phyloP scores from a whole-genome alignment of 2,113 vertebrate species.

The Xiphophorus maculatus region DNA sequence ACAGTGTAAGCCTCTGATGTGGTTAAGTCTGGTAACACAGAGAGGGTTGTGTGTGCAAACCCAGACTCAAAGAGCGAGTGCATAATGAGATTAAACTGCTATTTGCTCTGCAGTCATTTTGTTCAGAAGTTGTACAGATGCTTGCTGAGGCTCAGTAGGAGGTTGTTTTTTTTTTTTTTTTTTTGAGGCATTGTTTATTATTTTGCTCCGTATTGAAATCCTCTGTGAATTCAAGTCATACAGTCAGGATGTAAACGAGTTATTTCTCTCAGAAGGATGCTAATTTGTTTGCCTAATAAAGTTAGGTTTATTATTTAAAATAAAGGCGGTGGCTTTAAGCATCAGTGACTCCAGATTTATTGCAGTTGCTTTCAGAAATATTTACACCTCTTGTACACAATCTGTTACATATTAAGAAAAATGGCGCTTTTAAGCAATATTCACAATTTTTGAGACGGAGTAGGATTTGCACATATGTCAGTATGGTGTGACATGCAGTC shows the following conservation, averaged over 20 bases:
- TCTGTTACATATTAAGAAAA: background rate
- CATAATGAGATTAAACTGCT: conserved; percentile 58
- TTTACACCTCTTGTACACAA: background rate
- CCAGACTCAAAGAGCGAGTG: conserved; percentile 35
- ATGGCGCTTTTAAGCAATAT: too few relatives aligned
- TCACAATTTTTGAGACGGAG: background rate
- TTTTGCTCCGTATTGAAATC: conserved; percentile 20
- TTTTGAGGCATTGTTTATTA: conserved; percentile 22
- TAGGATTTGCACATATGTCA: background rate
- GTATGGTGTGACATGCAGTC: background rate
- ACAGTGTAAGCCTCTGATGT: conserved; percentile 39
- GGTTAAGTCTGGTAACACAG: conserved; percentile 18
- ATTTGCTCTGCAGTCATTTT: conserved; percentile 57
- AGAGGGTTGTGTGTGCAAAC: conserved; percentile 23
- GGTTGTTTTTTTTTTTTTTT: conserved; percentile 4
- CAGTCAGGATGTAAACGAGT: background rate
- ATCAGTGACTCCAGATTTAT: background rate
- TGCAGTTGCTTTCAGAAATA: background rate
- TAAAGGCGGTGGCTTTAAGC: background rate
- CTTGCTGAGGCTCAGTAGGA: conserved; percentile 26
- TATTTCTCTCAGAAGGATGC: background rate
- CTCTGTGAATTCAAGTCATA: conserved; percentile 8
- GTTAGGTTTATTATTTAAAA: background rate
- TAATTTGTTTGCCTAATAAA: background rate
- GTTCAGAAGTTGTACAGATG: conserved; percentile 31